Conservation (phyloP, 2,888 invertebrate species). For the Flexamia atlantica region DNA sequence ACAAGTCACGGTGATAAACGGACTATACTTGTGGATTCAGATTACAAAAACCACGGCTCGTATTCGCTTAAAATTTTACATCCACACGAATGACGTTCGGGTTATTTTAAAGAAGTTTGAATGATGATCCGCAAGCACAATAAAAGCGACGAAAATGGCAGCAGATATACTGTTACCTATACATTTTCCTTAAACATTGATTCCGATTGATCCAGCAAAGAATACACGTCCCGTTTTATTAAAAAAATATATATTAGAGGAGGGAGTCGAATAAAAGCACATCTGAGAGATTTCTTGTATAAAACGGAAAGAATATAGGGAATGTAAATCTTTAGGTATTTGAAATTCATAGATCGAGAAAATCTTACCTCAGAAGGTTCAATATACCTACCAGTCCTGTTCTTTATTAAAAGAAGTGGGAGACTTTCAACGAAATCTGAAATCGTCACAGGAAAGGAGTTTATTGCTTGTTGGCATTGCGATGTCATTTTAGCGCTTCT, state of each 20-base stretch:
- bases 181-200: too few species aligned
- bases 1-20: too few species aligned
- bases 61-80: too few species aligned
- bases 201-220: too few species aligned
- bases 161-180: too few species aligned
- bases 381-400: not conserved
- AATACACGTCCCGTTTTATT: not conserved
- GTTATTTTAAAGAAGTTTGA: too few species aligned
- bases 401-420: constrained; percentile 18
- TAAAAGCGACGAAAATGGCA: too few species aligned
- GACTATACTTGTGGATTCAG: too few species aligned
- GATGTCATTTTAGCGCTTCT: not conserved
- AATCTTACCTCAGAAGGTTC: constrained; percentile 5
- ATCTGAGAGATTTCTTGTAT: not conserved
- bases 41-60: too few species aligned
- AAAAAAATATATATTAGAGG: not conserved
- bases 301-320: constrained; percentile 11
- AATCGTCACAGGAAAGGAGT: not conserved
- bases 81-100: not conserved
- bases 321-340: constrained; percentile 1
- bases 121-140: too few species aligned
- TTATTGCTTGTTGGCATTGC: not conserved
- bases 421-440: not conserved
- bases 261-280: not conserved
- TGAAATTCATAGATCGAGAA: constrained; percentile 16